Percentiles rank a stretch among this genome's conserved stretches.
Evolutionary conservation across 2,888 invertebrate species (phyloP).

Genomic region (Conchocele bisecta): DNA sequence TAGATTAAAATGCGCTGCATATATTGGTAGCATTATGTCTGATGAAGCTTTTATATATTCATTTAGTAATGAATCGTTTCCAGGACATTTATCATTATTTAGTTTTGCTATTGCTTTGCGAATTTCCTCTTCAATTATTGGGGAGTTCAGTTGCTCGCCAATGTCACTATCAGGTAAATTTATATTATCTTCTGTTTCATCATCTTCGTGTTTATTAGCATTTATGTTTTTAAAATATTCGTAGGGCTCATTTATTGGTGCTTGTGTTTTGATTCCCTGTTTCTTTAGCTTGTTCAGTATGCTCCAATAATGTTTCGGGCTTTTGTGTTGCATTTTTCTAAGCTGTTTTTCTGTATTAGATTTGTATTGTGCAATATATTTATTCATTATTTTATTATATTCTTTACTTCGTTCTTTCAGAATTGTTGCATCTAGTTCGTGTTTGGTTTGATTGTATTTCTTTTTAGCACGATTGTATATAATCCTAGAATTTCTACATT

Average conservation of each 20-base stretch:
- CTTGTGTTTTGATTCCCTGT: not conserved
- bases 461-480: constrained; percentile 4
- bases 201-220: not conserved
- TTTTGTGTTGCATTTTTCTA: not conserved
- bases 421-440: not conserved
- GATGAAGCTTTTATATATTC: constrained; percentile 29
- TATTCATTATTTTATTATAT: constrained; percentile 18
- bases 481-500: not conserved
- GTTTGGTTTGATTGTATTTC: not conserved
- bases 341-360: not conserved
- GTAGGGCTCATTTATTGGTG: constrained; percentile 1
- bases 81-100: constrained; percentile 12
- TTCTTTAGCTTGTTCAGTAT: constrained; percentile 1
- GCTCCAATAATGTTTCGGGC: constrained; percentile 20
- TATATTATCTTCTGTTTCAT: not conserved
- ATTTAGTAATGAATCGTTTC: constrained; percentile 10
- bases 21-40: constrained; percentile 1
- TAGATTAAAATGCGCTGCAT: constrained; percentile 4
- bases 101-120: not conserved
- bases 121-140: constrained; percentile 24
- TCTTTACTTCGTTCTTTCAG: not conserved
- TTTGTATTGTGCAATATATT: constrained; percentile 6
- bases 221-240: constrained; percentile 12
- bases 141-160: not conserved
- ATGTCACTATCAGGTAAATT: not conserved